These are phyloP conservation scores for Imbricaverruca yamaguchii DNA, from an alignment of 2,888 invertebrate species.

Conservation along the genomic window DNA sequence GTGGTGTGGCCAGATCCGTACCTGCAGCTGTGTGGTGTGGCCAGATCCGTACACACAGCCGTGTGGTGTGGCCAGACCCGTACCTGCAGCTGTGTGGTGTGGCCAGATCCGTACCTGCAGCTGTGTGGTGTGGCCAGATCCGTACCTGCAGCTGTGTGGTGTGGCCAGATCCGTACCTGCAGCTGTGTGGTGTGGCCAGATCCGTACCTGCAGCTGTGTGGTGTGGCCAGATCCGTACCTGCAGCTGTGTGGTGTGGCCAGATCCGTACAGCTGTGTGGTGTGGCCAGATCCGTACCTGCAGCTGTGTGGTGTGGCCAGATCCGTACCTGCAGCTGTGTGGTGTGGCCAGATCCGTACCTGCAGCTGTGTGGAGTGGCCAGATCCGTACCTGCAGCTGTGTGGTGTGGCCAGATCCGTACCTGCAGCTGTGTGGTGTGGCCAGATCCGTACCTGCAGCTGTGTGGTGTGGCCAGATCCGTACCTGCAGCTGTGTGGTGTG, in stretches of 20 bases:
- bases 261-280: too few species aligned
- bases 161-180: slow-evolving; percentile 58
- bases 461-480: slow-evolving; percentile 24
- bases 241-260: too few species aligned
- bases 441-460: slow-evolving; percentile 43
- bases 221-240: slow-evolving; percentile 65
- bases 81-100: slow-evolving; percentile 89
- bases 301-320: slow-evolving; percentile 90
- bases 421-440: slow-evolving; percentile 93
- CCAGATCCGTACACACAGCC: slow-evolving; percentile 48
- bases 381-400: slow-evolving; percentile 35
- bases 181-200: too few species aligned
- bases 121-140: too few species aligned
- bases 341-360: slow-evolving; percentile 46
- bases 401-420: slow-evolving; percentile 38
- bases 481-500: slow-evolving; percentile 88
- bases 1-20: slow-evolving; percentile 35
- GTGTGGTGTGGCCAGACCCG: too few species aligned
- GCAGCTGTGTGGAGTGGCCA: slow-evolving; percentile 92
- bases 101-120: slow-evolving; percentile 52
- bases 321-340: too few species aligned
- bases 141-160: slow-evolving; percentile 82
- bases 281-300: slow-evolving; percentile 50
- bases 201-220: slow-evolving; percentile 75
- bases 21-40: slow-evolving; percentile 91